Percentiles rank a stretch among this genome's conserved stretches.
Evolutionary conservation across 2,113 vertebrate genomes (phyloP).

Genomic region (Albula glossodonta): DNA sequence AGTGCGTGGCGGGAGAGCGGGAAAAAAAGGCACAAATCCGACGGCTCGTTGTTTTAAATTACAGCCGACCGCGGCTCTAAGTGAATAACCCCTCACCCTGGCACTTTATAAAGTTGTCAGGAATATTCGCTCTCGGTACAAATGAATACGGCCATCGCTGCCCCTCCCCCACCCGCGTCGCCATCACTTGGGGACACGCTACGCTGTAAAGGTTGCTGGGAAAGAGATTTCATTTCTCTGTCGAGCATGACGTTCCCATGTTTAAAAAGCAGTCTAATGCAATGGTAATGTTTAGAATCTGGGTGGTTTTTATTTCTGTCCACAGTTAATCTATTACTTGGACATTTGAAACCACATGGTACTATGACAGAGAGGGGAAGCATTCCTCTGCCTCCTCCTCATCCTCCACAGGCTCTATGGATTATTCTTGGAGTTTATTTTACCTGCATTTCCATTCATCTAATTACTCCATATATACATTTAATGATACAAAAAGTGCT

Average conservation of each 20-base stretch:
- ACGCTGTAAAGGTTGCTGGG: conserved; percentile 25
- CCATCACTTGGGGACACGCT: conserved; percentile 1
- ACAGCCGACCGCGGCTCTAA: conserved; percentile 60
- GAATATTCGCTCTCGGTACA: conserved; percentile 38
- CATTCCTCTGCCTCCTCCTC: too few species aligned
- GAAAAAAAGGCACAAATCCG: conserved; percentile 48
- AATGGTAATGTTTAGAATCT: not conserved
- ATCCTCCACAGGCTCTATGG: too few species aligned
- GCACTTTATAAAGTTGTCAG: conserved; percentile 59
- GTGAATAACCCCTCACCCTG: conserved; percentile 69
- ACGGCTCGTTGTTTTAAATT: conserved; percentile 74
- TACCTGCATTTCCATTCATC: too few species aligned
- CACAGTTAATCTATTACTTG: not conserved
- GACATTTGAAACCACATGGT: not conserved
- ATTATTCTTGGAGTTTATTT: too few species aligned
- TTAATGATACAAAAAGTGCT: too few species aligned
- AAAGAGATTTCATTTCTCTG: not conserved
- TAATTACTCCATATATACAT: too few species aligned
- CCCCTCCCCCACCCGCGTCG: not conserved
- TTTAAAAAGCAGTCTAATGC: conserved; percentile 7
- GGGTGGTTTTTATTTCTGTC: not conserved
- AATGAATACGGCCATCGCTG: conserved; percentile 35
- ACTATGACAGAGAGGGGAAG: not conserved
- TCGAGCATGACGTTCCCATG: not conserved
- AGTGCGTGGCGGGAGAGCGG: conserved; percentile 29